Conservation (phyloP, 2,888 invertebrate genomes). For the Dascillus cervinus region DNA sequence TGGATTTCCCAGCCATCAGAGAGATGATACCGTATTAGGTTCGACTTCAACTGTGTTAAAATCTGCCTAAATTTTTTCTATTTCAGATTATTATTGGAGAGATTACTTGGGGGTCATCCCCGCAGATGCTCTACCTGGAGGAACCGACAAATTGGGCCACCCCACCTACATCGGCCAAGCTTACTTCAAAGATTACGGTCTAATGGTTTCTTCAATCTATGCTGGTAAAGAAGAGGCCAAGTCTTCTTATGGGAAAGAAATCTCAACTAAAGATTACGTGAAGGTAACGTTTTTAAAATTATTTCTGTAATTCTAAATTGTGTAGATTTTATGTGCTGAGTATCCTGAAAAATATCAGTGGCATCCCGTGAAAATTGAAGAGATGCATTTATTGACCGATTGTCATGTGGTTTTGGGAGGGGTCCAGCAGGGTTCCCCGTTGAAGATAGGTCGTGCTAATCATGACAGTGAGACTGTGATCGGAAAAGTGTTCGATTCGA, state of each 20-base stretch:
- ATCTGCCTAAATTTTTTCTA: no score
- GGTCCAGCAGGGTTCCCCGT: constrained; percentile 9
- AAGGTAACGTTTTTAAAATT: background rate
- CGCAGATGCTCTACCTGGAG: constrained; percentile 5
- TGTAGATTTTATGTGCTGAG: constrained; percentile 15
- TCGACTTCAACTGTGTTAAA: no score
- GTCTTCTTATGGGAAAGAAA: no score
- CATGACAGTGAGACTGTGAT: constrained; percentile 8
- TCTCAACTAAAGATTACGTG: no score
- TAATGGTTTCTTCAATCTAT: background rate
- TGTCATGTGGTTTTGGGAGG: constrained; percentile 12
- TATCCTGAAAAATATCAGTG: constrained; percentile 9
- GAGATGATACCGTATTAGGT: no score
- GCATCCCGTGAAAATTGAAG: constrained; percentile 7
- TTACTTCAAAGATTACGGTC: background rate
- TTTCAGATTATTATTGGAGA: constrained; percentile 10
- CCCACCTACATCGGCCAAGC: constrained; percentile 7
- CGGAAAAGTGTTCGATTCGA: constrained; percentile 12
- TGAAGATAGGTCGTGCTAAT: constrained; percentile 10
- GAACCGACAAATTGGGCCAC: background rate
- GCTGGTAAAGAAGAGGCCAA: no score
- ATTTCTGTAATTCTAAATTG: background rate
- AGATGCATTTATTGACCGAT: constrained; percentile 8
- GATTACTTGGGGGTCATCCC: constrained; percentile 6
- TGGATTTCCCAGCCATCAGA: no score